Conservation (phyloP, 2,888 invertebrate genomes). For the Imbricaverruca yamaguchii region DNA sequence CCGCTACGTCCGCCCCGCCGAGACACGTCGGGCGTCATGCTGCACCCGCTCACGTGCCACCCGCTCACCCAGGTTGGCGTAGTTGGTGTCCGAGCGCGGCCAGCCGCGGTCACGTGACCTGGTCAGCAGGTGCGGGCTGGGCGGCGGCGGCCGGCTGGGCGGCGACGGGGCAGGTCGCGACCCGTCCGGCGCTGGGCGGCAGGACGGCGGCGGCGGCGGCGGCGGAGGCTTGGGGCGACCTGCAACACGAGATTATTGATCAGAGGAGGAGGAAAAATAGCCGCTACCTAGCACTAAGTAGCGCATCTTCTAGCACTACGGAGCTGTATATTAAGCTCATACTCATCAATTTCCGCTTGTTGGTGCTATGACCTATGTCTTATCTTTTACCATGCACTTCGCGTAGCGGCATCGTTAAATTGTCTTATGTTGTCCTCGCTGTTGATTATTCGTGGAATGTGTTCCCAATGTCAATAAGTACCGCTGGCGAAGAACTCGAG, state of each 20-base stretch:
- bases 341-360: too few relatives aligned
- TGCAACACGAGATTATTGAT: constrained; percentile 26
- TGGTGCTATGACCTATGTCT: too few relatives aligned
- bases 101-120: not conserved
- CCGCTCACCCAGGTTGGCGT: constrained; percentile 67
- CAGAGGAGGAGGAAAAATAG: too few relatives aligned
- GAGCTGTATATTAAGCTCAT: too few relatives aligned
- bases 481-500: too few relatives aligned
- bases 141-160: constrained; percentile 32
- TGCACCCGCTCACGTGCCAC: constrained; percentile 27
- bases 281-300: too few relatives aligned
- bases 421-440: too few relatives aligned
- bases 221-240: constrained; percentile 65
- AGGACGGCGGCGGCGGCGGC: constrained; percentile 60
- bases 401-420: too few relatives aligned
- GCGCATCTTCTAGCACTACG: too few relatives aligned
- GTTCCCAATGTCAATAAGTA: too few relatives aligned
- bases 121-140: constrained; percentile 24
- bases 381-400: too few relatives aligned
- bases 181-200: constrained; percentile 45
- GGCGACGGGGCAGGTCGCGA: constrained; percentile 39
- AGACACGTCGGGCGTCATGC: constrained; percentile 39
- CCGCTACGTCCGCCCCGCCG: constrained; percentile 65
- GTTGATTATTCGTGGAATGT: too few relatives aligned
- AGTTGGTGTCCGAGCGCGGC: constrained; percentile 43